Evolutionary conservation across 2,888 invertebrate genomes (phyloP).

Genomic region (Lissocephala sabroskyi): DNA sequence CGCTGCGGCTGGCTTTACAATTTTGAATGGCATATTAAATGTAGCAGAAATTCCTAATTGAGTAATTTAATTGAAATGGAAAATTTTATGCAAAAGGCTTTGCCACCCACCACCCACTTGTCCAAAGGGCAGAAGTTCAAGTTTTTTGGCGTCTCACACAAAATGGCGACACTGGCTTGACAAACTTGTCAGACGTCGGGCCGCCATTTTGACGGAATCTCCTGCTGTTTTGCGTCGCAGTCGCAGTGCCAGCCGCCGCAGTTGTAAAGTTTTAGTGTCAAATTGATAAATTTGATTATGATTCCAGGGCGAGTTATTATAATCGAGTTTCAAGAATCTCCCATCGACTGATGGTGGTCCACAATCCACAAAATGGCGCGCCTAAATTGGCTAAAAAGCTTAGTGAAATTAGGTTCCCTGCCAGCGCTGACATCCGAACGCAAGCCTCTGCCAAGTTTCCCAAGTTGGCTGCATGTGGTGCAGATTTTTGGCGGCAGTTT

Average conservation of each 20-base stretch:
- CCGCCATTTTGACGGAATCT: neutral
- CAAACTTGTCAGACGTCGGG: neutral
- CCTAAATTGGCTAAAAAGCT: too few relatives aligned
- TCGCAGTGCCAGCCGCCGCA: neutral
- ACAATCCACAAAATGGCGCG: too few relatives aligned
- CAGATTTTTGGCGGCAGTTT: too few relatives aligned
- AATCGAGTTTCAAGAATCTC: conserved; percentile 61
- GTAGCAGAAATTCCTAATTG: conserved; percentile 53
- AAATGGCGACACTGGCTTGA: neutral
- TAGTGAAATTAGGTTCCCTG: too few relatives aligned
- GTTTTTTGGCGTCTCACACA: conserved; percentile 5
- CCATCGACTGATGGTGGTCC: too few relatives aligned
- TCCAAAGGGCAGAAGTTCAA: conserved; percentile 1
- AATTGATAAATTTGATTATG: conserved; percentile 58
- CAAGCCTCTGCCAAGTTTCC: too few relatives aligned
- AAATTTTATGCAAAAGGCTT: neutral
- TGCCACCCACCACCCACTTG: too few relatives aligned
- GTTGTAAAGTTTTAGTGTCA: conserved; percentile 55
- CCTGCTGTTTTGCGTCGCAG: too few relatives aligned
- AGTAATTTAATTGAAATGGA: conserved; percentile 46
- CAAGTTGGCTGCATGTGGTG: too few relatives aligned
- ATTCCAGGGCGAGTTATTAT: conserved; percentile 58
- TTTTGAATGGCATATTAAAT: conserved; percentile 39
- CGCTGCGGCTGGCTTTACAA: neutral
- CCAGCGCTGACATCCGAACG: too few relatives aligned